phyloP scores from a whole-genome alignment of 35 echinoderm and acorn worm species.

The Acanthaster planci region DNA sequence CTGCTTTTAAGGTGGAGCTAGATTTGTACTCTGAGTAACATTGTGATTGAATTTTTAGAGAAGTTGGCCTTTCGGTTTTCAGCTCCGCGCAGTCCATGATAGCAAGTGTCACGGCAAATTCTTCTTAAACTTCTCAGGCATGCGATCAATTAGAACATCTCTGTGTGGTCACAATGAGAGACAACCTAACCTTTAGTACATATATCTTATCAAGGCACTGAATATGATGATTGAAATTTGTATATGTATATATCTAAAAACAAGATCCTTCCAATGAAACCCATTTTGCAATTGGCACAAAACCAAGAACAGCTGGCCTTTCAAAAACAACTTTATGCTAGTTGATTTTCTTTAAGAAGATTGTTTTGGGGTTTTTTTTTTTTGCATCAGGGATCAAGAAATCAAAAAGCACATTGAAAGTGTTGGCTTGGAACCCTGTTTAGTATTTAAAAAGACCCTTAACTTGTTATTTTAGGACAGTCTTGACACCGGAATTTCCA shows the following conservation, averaged over 20 bases:
- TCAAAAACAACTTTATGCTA: no score
- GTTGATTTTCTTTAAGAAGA: no score
- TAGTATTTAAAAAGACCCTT: conserved; percentile 14
- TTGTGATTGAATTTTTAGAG: conserved; percentile 9
- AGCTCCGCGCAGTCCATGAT: conserved; percentile 12
- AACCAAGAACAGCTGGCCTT: no score
- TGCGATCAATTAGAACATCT: neutral
- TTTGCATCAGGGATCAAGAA: neutral
- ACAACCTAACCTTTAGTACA: neutral
- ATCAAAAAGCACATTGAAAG: neutral
- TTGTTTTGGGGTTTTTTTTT: neutral
- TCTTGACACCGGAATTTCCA: neutral
- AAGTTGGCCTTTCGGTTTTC: conserved; percentile 14
- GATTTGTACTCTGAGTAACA: conserved; percentile 22
- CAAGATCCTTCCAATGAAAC: conserved; percentile 6
- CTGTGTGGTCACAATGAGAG: conserved; percentile 11
- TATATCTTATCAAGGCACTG: neutral
- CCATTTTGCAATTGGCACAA: no score
- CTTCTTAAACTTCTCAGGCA: conserved; percentile 1
- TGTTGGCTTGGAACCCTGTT: neutral
- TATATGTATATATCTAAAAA: neutral
- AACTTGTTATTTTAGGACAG: neutral
- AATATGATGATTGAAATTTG: conserved; percentile 2
- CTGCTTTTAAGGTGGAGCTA: neutral
- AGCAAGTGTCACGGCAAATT: conserved; percentile 1